Evolutionary conservation across 2,113 vertebrate genomes (phyloP).

Genomic region (crab-eating macaque (Macaca fascicularis)): DNA sequence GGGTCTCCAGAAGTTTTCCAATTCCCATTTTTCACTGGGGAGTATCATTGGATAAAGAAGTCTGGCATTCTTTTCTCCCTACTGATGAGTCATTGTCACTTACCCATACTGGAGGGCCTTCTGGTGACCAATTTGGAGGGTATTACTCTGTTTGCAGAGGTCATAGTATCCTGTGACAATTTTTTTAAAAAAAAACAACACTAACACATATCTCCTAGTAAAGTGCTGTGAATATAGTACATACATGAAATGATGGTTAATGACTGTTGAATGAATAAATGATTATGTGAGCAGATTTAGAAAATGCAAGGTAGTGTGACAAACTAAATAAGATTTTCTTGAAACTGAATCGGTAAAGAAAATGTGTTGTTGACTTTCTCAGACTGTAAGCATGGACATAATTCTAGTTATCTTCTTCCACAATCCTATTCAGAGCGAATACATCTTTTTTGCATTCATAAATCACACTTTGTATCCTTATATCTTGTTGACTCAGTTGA

Average conservation of each 20-base stretch:
- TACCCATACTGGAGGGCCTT: not conserved
- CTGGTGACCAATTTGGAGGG: not conserved
- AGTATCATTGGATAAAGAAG: not conserved
- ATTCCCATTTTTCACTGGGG: not conserved
- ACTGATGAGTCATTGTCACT: not conserved
- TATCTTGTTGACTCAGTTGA: not conserved
- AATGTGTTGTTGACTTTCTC: not conserved
- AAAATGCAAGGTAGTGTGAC: not conserved
- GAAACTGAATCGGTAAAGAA: not conserved
- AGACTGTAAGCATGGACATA: not conserved
- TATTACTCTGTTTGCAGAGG: not conserved
- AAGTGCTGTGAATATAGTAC: not conserved
- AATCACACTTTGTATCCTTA: not conserved
- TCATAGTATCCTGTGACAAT: not conserved
- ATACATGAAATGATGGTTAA: not conserved
- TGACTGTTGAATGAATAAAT: not conserved
- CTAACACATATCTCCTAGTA: not conserved
- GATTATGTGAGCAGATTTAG: not conserved
- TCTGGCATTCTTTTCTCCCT: not conserved
- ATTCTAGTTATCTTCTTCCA: not conserved
- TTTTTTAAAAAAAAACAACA: not conserved
- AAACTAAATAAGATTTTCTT: not conserved
- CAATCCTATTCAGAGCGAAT: not conserved
- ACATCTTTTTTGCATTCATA: not conserved
- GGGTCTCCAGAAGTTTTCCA: not conserved